phyloP scores from a whole-genome alignment of 1,140 invertebrate species.

The Drosophila saltans region DNA sequence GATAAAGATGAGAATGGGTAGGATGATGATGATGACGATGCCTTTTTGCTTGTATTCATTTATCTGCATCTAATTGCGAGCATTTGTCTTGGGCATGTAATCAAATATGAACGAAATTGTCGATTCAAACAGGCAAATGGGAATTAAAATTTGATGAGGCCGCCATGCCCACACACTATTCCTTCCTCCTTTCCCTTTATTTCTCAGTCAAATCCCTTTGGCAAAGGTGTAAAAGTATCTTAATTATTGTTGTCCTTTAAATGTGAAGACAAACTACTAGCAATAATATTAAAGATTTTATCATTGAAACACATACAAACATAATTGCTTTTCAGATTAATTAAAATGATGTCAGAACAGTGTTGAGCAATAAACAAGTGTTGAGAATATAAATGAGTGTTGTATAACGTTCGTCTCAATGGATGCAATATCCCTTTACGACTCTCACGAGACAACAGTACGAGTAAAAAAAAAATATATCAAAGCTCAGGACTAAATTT shows the following conservation, averaged over 20 bases:
- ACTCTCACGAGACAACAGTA: neutral
- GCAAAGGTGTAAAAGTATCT: slow-evolving; percentile 34
- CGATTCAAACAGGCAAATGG: slow-evolving; percentile 20
- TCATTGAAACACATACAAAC: neutral
- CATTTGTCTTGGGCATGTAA: slow-evolving; percentile 43
- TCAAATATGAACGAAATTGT: slow-evolving; percentile 43
- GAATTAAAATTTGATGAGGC: slow-evolving; percentile 20
- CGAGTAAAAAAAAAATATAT: neutral
- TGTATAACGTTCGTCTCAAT: neutral
- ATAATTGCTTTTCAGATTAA: slow-evolving; percentile 9
- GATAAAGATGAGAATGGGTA: neutral
- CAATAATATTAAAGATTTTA: neutral
- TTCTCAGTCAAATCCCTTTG: neutral
- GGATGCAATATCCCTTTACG: neutral
- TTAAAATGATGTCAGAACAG: neutral
- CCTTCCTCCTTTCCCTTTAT: no score
- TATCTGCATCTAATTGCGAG: slow-evolving; percentile 38
- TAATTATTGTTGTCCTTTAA: neutral
- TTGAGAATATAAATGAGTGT: neutral
- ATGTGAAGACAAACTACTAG: neutral
- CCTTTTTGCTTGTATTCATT: slow-evolving; percentile 11
- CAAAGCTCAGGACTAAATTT: slow-evolving; percentile 54
- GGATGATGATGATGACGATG: neutral
- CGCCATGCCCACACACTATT: neutral
- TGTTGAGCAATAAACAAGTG: neutral